Conservation (phyloP, 2,888 invertebrate species). For the Sarcophaga variegata region DNA sequence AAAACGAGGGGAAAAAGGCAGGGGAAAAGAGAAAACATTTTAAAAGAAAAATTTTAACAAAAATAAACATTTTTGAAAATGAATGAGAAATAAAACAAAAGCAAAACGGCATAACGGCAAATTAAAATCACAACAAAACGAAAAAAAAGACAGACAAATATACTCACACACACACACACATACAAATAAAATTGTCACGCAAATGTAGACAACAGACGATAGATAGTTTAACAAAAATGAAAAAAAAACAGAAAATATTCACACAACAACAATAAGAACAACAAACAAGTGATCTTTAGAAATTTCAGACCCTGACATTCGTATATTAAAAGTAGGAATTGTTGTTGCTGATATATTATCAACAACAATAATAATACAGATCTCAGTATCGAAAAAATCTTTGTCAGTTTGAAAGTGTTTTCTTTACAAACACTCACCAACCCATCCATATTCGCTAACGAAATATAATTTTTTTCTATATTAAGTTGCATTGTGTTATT, state of each 20-base stretch:
- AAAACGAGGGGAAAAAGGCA: constrained; percentile 11
- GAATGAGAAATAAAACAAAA: constrained; percentile 12
- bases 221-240: constrained; percentile 17
- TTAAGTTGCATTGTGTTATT: constrained; percentile 30
- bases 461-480: neutral
- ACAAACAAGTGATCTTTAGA: neutral
- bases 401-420: constrained; percentile 14
- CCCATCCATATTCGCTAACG: neutral
- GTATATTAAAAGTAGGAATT: constrained; percentile 24
- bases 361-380: neutral
- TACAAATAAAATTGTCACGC: constrained; percentile 55
- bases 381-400: constrained; percentile 4
- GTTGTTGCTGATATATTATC: constrained; percentile 17
- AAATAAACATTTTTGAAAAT: neutral
- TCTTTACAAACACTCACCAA: neutral
- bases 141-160: constrained; percentile 22
- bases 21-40: neutral
- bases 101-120: neutral
- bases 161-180: neutral
- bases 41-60: no score
- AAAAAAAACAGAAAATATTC: constrained; percentile 16
- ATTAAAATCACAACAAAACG: constrained; percentile 30
- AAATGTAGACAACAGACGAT: constrained; percentile 34
- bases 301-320: constrained; percentile 61
- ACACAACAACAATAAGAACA: neutral